Evolutionary conservation across 2,797 vertebrate species (phyloP), one percentile per base, ranked within the genome.

Genomic region (Triplophysa bombifrons): DNA sequence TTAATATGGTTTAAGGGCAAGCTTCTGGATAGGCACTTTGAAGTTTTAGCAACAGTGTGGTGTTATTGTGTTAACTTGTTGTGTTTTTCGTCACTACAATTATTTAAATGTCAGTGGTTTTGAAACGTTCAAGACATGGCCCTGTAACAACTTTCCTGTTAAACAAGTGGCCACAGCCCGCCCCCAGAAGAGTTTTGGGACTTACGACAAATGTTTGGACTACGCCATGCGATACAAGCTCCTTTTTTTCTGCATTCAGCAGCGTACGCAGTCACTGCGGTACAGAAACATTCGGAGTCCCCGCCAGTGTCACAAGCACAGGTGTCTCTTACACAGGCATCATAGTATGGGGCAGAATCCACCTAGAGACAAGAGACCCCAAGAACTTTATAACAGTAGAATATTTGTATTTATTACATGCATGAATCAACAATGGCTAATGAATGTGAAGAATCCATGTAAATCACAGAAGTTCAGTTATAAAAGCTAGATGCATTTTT

Each of bases 281-380:
- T 95, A 79, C 96, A 97, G 80, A 96, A 95, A 87, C 94, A 95
- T 44, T 96, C 95, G 77, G 95, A 96, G 53, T 96, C 94, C 78
- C 94, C 94, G 69, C 94, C 94, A 3, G 90, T 88, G 85, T 94
- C 94, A 90, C 96, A 96, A 58, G 90, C 93, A 87, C 96, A 96
- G 2, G 96, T 93, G 90, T 97, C 96, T 66, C 72, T 92, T 77
- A 94, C 90, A 88, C 96, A 97, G 2, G 93, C 88, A 34, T 96
- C 93, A 74, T 92, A 93, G 85, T 93, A 96, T 0, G 85, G 87
- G 70, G 86, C 79, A 2, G 91, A 89, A 44, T 93, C 90, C 87
- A 97, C 95, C 96, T 97, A 69, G 27, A 85, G 74, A 53, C 2
- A 53, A 61, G 25, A 74, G 8, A 34, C 4, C 19, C 58, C 11